Percentiles rank a stretch among this genome's conserved stretches.
Conservation (phyloP, 2,888 invertebrate species). For the Endotricha flammealis region DNA sequence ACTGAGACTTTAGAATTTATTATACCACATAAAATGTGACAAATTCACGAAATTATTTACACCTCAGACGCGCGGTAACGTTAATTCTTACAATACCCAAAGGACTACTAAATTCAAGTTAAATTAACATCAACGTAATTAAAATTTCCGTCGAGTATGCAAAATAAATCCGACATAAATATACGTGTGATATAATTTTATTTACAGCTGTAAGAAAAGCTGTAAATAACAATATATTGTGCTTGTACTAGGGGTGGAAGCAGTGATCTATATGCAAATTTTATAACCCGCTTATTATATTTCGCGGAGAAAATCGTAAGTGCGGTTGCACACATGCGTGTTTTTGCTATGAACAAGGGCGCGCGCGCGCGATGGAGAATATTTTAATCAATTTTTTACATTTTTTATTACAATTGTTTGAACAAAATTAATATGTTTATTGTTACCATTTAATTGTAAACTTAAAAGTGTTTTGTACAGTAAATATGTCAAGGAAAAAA, state of each 20-base stretch:
- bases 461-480: too few relatives aligned
- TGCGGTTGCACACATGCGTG: constrained; percentile 30
- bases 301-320: constrained; percentile 59
- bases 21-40: too few relatives aligned
- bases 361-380: too few relatives aligned
- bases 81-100: constrained; percentile 4
- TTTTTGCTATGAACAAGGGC: too few relatives aligned
- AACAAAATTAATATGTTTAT: too few relatives aligned
- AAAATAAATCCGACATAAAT: constrained; percentile 39
- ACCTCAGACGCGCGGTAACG: constrained; percentile 3
- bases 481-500: too few relatives aligned
- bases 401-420: too few relatives aligned
- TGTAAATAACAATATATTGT: constrained; percentile 51
- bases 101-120: constrained; percentile 9
- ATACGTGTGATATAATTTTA: constrained; percentile 39
- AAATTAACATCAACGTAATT: constrained; percentile 34
- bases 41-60: constrained; percentile 3
- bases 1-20: too few relatives aligned
- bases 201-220: constrained; percentile 58
- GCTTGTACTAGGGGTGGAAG: constrained; percentile 39
- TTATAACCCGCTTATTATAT: constrained; percentile 76
- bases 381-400: too few relatives aligned
- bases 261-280: constrained; percentile 77
- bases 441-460: too few relatives aligned
- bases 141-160: constrained; percentile 38